Base-by-base conservation (phyloP, 2,113 vertebrate genomes). In the Sinocyclocheilus rhinocerous region DNA sequence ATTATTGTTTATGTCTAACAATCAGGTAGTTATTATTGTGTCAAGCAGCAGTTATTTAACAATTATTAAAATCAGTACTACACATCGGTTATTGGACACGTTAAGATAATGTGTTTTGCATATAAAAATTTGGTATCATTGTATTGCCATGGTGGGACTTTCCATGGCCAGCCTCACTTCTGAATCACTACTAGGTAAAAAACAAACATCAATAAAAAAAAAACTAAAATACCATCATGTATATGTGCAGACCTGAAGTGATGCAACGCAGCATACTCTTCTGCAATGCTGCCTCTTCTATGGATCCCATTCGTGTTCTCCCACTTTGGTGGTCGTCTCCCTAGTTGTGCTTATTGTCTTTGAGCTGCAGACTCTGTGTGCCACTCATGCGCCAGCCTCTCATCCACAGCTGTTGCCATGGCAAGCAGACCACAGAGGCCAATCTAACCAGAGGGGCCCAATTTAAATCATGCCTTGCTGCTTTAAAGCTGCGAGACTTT, bases 381-480 rank as follows among this genome's bases (percentile, higher is more conserved):
- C 72, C 86, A 85, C 77, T 88, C 76, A 20, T 57, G 79, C 70
- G 61, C 81, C 55, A 76, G 26, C 79, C 84, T 83, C 82, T 85
- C 57, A 67, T 86, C 82, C 76, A 55, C 52, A 12, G 20, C 85
- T 65, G 90, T 90, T 90, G 86, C 90, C 86, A 90, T 90, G 86
- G 88, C 36, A 85, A 90, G 72, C 67, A 73, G 78, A 84, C 65
- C 50, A 61, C 81, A 80, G 86, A 84, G 86, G 42, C 82, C 85
- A 81, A 36, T 75, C 73, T 88, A 88, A 89, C 82, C 50, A 83
- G 75, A 48, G 72, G 80, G 82, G 12, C 78, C 72, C 48, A 29
- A n/a, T 89, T 86, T 83, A 83, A 89, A 86, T 85, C 76, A 86
- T 73, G 63, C 70, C 83, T 76, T 50, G 55, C 39, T 75, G 69